Base-by-base conservation (phyloP, 2,888 invertebrate genomes). In the Leptopilina myrica region DNA sequence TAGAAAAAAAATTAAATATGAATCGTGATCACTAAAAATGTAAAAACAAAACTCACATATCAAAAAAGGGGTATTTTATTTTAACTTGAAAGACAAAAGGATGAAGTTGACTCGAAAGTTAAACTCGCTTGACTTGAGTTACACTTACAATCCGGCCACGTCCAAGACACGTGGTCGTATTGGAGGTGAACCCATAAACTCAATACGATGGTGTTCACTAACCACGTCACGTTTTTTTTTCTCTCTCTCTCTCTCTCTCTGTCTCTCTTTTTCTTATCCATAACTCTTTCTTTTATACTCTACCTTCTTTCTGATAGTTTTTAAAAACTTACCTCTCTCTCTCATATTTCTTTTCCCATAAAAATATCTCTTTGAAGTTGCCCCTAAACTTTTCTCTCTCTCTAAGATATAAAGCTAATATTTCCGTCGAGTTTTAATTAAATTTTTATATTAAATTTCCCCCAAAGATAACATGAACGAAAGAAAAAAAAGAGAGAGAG, bases 71-170 rank as follows among this genome's bases (percentile, higher is more conserved):
- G 49, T 49, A 11, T 33, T 33, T 33, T 33, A 49, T 49, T 11
- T 49, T 62, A 20, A 81, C 81, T 79, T 80, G 76, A 76, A 76
- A 83, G 84, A 86, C 86, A 87, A 84, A 88, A 83, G 76, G 80
- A 78, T 49, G 82, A 83, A 86, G 85, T 85, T 84, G 87, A 86
- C 85, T 85, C 81, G 84, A 85, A 87, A 87, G 85, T 87, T 87
- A 85, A 86, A 83, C 84, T 82, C 64, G 66, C 77, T 79, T 76
- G 77, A 77, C 79, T 87, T 84, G 81, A 84, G 81, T 85, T 84
- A 83, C 81, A 79, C 82, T 86, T 82, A 81, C 81, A 83, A 87
- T 79, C 83, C 84, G 67, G 65, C 80, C 83, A 84, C 84, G 86
- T 86, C 81, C 82, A 77, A 59, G 82, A 80, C 81, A 83, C 78